phyloP scores from a whole-genome alignment of 1,140 invertebrate species.

The Eriocheir sinensis region DNA sequence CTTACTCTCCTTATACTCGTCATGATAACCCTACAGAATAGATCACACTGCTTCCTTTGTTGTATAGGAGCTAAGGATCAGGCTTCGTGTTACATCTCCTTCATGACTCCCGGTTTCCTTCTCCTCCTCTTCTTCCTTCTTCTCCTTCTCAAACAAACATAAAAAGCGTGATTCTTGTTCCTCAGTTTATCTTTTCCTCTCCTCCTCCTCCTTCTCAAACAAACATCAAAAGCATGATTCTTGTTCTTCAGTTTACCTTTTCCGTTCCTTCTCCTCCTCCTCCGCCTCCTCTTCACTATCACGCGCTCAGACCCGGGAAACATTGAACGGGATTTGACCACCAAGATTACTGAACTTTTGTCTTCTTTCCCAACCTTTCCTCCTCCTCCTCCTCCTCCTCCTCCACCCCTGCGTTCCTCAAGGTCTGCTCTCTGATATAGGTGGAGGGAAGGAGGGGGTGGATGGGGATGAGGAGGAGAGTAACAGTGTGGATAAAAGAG shows the following conservation, averaged over 20 bases:
- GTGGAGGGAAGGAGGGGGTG: background rate
- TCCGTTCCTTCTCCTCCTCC: conserved; percentile 19
- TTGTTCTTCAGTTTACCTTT: too few species aligned
- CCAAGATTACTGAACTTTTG: background rate
- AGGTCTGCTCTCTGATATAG: background rate
- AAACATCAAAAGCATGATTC: too few species aligned
- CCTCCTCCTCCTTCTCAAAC: background rate
- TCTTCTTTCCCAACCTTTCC: background rate
- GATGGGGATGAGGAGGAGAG: background rate
- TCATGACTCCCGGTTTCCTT: too few species aligned
- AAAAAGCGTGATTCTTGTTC: too few species aligned
- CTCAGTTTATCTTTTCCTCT: too few species aligned
- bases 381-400: conserved; percentile 8
- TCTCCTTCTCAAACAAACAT: too few species aligned
- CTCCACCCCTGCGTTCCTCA: background rate
- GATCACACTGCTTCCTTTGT: too few species aligned
- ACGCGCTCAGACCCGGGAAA: background rate
- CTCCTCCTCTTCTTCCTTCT: background rate
- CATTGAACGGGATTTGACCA: background rate
- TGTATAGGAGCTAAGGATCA: too few species aligned
- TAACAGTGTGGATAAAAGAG: background rate
- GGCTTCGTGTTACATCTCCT: too few species aligned
- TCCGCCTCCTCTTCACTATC: background rate
- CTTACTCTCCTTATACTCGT: too few species aligned
- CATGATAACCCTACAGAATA: too few species aligned